Evolutionary conservation across 2,797 vertebrate species (phyloP), one percentile per base, ranked within the genome.

Genomic region (Pseudomugil tenellus): DNA sequence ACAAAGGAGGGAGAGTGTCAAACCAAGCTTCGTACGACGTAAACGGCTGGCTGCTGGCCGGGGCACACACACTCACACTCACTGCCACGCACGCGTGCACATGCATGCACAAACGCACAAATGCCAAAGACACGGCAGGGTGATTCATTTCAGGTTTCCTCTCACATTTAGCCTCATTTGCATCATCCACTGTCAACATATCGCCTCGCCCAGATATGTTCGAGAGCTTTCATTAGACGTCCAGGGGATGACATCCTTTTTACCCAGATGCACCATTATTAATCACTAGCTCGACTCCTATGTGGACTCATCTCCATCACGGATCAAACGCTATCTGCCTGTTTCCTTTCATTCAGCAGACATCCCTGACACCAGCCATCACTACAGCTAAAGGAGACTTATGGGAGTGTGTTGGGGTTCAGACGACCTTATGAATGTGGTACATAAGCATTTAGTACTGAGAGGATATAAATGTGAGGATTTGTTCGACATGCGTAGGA

Each of bases 91-190:
- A 8, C 39, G 2, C 43, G 5, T 49, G 21, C 56, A 21, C 60
- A 54, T 58, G 58, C 54, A 35, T 29, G 12, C 62, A 39, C 65
- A 10, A 63, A 56, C 71, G 59, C 71, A 72, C 75, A 62, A 91
- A 80, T 70, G 81, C 54, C 76, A 84, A 64, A 61, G 85, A 92
- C 77, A 87, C 82, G 71, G 86, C 87, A 76, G 79, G 89, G 92
- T 93, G 94, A 94, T 94, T 93, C 91, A 91, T 94, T 93, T 90
- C 87, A 85, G 85, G 88, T 90, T 88, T 91, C 91, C 86, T 76
- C 86, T 89, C 89, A 91, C 90, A 92, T 93, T 94, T 93, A 93
- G 92, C 91, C 93, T 94, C 92, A 93, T 94, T 94, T 94, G 93
- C 92, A 93, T 93, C 87, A 86, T 87, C 92, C 80, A 92, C 91